Base-by-base conservation (phyloP, 2,888 invertebrate genomes). In the Stratiomys singularior region DNA sequence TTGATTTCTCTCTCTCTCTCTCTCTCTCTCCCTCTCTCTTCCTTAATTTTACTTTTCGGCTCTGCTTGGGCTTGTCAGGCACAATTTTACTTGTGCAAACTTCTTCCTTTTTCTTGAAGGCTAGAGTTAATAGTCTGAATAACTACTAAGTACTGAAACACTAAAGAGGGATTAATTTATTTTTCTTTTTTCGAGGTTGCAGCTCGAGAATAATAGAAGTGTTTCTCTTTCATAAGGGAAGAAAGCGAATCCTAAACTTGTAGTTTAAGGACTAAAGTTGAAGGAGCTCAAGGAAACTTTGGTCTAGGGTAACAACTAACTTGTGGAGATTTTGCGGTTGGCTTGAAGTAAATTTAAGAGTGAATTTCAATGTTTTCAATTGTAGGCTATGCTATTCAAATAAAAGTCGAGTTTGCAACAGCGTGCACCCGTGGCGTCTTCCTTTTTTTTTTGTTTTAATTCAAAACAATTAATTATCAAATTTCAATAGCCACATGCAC, bases 81-180 rank as follows among this genome's bases (percentile, higher is more conserved):
- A 74, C 58, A 23, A 25, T 27, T 27, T 56, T 72, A 52, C 1
- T 72, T 27, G 1, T n/a, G 66, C 1, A 66, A 37, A 30, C 46
- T 25, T 58, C 74, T 13, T 60, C 25, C 13, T 4, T 25, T 25
- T 60, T 60, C 23, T 60, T 60, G 25, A 15, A 11, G 11, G 72
- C 60, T 18, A 44, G 27, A 74, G 23, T 58, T 74, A 74, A 60
- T 74, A 58, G 74, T 74, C 74, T 23, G 74, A 74, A 47, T 74
- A 74, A 74, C 74, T 56, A 30, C 30, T 72, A 28, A 72, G 46
- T 30, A 30, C 47, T 11, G 69, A 23, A 74, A 58, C 11, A 74
- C 74, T 52, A 74, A 58, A 30, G 56, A 18, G 4, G 21, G 21
- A 56, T 56, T 56, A 30, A 56, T 30, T 58, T 72, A 30, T 72